Conservation (phyloP, 2,888 invertebrate genomes). For the Trichopoda pennipes region DNA sequence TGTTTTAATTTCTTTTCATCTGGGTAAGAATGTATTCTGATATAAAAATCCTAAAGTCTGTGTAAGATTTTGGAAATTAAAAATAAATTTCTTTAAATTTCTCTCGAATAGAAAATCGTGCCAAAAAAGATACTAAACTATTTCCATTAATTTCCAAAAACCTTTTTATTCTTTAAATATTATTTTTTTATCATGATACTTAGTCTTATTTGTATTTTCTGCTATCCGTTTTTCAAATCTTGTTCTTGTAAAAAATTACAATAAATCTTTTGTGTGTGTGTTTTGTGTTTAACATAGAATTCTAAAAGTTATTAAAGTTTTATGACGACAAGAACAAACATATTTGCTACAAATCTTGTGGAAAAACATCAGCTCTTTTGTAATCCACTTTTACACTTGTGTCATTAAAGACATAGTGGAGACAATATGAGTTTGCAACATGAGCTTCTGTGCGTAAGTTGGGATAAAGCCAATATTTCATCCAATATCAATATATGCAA, state of each 20-base stretch:
- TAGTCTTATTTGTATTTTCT: not conserved
- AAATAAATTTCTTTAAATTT: too few relatives aligned
- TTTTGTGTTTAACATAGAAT: constrained; percentile 15
- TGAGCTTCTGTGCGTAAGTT: not conserved
- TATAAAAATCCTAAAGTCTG: too few relatives aligned
- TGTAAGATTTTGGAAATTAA: too few relatives aligned
- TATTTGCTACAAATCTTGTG: constrained; percentile 13
- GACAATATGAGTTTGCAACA: constrained; percentile 12
- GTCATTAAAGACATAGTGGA: constrained; percentile 12
- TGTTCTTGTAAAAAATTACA: not conserved
- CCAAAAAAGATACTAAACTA: too few relatives aligned
- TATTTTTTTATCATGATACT: too few relatives aligned
- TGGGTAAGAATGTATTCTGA: too few relatives aligned
- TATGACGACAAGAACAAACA: constrained; percentile 8
- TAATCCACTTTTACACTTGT: constrained; percentile 10
- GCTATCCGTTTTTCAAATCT: not conserved
- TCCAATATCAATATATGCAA: constrained; percentile 3
- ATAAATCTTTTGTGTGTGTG: not conserved
- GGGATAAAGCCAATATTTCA: constrained; percentile 7
- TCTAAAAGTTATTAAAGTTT: constrained; percentile 27
- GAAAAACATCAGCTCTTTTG: not conserved
- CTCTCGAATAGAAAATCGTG: too few relatives aligned
- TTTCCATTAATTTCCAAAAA: too few relatives aligned
- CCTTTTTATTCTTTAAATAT: too few relatives aligned
- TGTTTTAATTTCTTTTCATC: too few relatives aligned